Conservation (phyloP, 2,888 invertebrate species). For the Pyrrhopygopsis socrates region DNA sequence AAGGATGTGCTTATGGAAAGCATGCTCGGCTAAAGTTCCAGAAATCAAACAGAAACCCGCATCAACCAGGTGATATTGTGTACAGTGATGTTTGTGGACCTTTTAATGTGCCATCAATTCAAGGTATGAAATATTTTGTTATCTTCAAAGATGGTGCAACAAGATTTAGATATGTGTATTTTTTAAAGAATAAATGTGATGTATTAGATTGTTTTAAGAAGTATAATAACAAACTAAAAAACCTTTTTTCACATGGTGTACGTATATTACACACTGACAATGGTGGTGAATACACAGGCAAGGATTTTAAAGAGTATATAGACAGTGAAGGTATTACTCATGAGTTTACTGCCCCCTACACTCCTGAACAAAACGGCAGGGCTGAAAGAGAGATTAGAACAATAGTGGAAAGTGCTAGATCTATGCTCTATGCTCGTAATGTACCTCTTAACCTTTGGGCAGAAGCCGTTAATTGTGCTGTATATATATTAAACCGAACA, state of each 20-base stretch:
- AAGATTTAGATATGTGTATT: constrained; percentile 82
- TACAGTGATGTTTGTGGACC: constrained; percentile 85
- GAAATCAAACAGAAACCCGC: constrained; percentile 65
- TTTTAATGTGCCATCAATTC: constrained; percentile 54
- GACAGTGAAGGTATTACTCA: constrained; percentile 81
- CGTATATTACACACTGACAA: constrained; percentile 83
- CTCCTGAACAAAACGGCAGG: constrained; percentile 86
- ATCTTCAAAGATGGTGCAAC: constrained; percentile 84
- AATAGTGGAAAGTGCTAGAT: constrained; percentile 84
- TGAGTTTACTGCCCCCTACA: constrained; percentile 85
- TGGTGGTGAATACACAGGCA: constrained; percentile 80
- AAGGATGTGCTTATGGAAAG: constrained; percentile 82
- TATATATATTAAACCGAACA: too few species aligned
- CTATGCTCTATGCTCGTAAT: constrained; percentile 84
- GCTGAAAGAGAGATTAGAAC: constrained; percentile 87
- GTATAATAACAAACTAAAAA: constrained; percentile 79
- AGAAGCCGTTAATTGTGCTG: too few species aligned
- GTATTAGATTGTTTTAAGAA: constrained; percentile 79
- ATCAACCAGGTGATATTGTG: constrained; percentile 76
- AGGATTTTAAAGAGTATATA: constrained; percentile 74
- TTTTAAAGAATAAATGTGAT: constrained; percentile 83
- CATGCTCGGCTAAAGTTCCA: constrained; percentile 69
- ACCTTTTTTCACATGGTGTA: constrained; percentile 76
- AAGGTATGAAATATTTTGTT: constrained; percentile 82
- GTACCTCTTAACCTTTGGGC: constrained; percentile 32